Percentiles rank a stretch among this genome's conserved stretches.
These are phyloP conservation scores for Spinus pinus DNA, from an alignment of 2,797 vertebrate species.

Conservation along the genomic window DNA sequence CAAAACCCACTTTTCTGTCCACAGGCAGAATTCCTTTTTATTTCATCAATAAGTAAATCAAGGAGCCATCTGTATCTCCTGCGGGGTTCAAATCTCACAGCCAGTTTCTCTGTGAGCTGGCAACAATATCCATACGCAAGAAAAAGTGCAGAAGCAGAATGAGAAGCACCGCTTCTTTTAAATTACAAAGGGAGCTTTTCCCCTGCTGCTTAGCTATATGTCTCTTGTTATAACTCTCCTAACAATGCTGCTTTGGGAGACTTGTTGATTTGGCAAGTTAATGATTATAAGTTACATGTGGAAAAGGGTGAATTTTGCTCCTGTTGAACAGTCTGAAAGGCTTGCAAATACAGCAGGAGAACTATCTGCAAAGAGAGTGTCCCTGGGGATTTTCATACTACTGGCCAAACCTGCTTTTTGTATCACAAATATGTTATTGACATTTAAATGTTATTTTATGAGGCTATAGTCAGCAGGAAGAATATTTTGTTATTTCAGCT, in stretches of 20 bases:
- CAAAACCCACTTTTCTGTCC: background rate
- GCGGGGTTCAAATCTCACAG: background rate
- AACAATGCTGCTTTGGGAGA: background rate
- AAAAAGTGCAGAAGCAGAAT: background rate
- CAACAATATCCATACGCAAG: background rate
- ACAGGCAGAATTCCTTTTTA: background rate
- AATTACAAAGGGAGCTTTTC: background rate
- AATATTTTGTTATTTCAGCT: conserved; percentile 13
- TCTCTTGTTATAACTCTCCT: background rate
- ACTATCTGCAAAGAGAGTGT: background rate
- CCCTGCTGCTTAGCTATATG: background rate
- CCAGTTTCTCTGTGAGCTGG: conserved; percentile 4
- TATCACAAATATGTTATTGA: background rate
- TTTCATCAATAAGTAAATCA: background rate
- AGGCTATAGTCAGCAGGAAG: background rate
- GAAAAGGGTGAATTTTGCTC: background rate
- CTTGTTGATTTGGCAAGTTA: background rate
- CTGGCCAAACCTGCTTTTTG: background rate
- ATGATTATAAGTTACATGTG: background rate
- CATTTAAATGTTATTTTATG: background rate
- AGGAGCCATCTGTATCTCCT: conserved; percentile 32
- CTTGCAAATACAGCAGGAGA: background rate
- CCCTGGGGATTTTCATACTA: background rate
- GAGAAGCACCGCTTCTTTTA: background rate
- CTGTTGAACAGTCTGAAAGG: background rate